These are phyloP conservation scores for Vulpes lagopus DNA, from an alignment of 2,113 vertebrate genomes.

Conservation along the genomic window DNA sequence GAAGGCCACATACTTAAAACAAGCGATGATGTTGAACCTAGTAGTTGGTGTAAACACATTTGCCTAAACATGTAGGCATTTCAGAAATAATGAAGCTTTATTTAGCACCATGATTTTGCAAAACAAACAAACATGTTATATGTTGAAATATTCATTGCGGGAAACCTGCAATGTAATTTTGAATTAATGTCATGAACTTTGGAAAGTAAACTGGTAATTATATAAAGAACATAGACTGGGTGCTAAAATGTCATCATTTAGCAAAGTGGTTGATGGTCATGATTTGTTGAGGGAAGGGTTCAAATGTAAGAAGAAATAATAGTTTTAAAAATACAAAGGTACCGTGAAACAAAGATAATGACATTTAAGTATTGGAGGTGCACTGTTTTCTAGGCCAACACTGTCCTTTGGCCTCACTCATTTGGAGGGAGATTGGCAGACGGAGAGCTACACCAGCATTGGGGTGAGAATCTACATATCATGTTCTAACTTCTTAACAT, in stretches of 20 bases:
- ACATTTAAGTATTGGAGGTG: background rate
- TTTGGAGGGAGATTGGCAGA: background rate
- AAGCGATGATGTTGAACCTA: background rate
- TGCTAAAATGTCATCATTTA: background rate
- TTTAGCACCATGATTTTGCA: background rate
- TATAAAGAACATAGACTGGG: background rate
- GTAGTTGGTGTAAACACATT: background rate
- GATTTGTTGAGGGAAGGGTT: background rate
- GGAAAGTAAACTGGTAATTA: background rate
- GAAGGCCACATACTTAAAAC: background rate
- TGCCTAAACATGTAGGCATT: background rate
- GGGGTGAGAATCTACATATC: background rate
- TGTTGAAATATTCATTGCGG: background rate
- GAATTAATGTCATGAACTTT: background rate
- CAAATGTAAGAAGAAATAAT: background rate
- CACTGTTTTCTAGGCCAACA: background rate
- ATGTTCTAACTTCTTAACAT: background rate
- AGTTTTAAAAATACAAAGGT: background rate
- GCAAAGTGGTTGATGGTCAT: background rate
- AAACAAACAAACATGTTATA: background rate
- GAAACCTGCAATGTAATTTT: background rate
- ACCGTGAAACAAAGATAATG: background rate
- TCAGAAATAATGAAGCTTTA: background rate
- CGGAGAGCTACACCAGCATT: background rate
- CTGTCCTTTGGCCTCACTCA: background rate